phyloP scores from a whole-genome alignment of 92 coral and sea anemone genomes.

The Palythoa grandiflora region DNA sequence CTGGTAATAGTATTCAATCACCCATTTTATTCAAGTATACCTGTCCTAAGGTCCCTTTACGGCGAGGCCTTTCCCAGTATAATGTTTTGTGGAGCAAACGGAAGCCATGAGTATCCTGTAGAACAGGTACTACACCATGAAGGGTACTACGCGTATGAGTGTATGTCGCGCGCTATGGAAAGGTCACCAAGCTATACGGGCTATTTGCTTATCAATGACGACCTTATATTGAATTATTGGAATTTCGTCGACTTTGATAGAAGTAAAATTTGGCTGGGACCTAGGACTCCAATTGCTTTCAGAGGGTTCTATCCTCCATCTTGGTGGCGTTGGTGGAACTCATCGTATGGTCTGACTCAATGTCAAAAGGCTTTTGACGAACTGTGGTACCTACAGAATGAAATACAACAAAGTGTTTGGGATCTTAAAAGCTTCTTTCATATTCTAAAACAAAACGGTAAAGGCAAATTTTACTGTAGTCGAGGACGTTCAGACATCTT shows the following conservation, averaged over 20 bases:
- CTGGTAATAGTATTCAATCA: conserved; percentile 81
- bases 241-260: conserved; percentile 69
- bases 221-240: conserved; percentile 90
- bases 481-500: conserved; percentile 90
- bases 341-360: conserved; percentile 74
- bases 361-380: conserved; percentile 86
- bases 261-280: conserved; percentile 86
- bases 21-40: conserved; percentile 76
- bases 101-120: conserved; percentile 54
- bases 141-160: conserved; percentile 86
- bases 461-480: conserved; percentile 63
- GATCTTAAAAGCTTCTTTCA: conserved; percentile 46
- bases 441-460: conserved; percentile 66
- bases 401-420: conserved; percentile 32
- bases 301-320: conserved; percentile 56
- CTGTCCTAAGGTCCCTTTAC: conserved; percentile 67
- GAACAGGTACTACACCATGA: conserved; percentile 64
- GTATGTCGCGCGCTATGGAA: conserved; percentile 85
- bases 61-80: conserved; percentile 76
- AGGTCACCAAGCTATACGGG: conserved; percentile 67
- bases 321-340: conserved; percentile 92
- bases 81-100: conserved; percentile 80
- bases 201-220: conserved; percentile 84
- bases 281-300: conserved; percentile 63
- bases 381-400: conserved; percentile 59